Evolutionary conservation across 2,888 invertebrate genomes (phyloP).

Genomic region (Leptinotarsa peninsularis): DNA sequence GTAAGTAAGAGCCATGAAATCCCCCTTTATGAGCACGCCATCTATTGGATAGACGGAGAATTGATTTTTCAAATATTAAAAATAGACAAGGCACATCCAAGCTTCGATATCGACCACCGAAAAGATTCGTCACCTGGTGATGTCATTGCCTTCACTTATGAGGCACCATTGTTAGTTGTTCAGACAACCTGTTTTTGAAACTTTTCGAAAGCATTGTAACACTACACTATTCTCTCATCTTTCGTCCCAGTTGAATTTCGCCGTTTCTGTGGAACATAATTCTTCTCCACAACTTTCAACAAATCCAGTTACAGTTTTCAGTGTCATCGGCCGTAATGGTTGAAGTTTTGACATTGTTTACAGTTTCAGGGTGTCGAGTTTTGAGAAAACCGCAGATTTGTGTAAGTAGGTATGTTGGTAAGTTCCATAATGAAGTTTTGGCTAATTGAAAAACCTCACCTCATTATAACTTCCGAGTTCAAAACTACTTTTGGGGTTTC

Average conservation of each 20-base stretch:
- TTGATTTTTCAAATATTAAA: no score
- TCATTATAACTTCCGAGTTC: not conserved
- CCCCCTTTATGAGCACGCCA: no score
- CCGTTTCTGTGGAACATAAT: slow-evolving; percentile 29
- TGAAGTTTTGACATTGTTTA: slow-evolving; percentile 25
- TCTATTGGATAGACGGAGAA: no score
- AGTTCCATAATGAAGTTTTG: not conserved
- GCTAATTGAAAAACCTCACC: not conserved
- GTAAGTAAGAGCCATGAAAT: no score
- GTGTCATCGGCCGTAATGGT: slow-evolving; percentile 29
- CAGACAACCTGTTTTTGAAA: no score
- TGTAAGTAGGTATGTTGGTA: not conserved
- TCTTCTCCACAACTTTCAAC: slow-evolving; percentile 34
- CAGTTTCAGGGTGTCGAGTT: not conserved
- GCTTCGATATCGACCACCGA: no score
- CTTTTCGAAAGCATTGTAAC: no score
- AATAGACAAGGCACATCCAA: no score
- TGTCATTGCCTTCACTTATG: no score
- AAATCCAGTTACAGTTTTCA: slow-evolving; percentile 35
- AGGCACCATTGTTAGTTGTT: no score
- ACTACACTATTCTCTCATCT: not conserved
- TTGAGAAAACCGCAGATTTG: slow-evolving; percentile 1
- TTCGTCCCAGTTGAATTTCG: not conserved
- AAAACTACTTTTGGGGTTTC: not conserved
- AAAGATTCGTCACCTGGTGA: no score